Percentiles rank a stretch among this genome's conserved stretches.
Evolutionary conservation across 2,888 invertebrate genomes (phyloP).

Genomic region (Heliconius charithonia): DNA sequence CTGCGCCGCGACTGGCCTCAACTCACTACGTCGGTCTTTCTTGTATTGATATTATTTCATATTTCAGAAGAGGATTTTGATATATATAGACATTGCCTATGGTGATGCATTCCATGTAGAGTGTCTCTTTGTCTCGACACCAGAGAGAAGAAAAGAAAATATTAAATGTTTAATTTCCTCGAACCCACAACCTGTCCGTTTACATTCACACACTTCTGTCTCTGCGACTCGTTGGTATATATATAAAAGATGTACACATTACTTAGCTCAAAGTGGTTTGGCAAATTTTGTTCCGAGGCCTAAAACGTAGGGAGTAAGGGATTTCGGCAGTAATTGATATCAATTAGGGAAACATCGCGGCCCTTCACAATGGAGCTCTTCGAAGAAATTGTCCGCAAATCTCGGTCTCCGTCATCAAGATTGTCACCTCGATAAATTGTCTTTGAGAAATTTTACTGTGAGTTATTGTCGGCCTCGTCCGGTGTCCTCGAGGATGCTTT

Average conservation of each 20-base stretch:
- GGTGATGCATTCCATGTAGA: too few relatives aligned
- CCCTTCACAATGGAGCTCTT: constrained; percentile 63
- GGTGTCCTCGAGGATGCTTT: not conserved
- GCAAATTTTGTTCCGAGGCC: constrained; percentile 2
- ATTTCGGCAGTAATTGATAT: constrained; percentile 68
- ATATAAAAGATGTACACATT: not conserved
- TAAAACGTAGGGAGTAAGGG: constrained; percentile 16
- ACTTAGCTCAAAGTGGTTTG: not conserved
- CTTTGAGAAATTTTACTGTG: constrained; percentile 50
- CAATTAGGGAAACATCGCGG: constrained; percentile 67
- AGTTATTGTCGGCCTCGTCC: constrained; percentile 26
- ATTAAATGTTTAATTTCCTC: too few relatives aligned
- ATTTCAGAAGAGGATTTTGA: too few relatives aligned
- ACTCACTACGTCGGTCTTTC: too few relatives aligned
- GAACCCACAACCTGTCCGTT: too few relatives aligned
- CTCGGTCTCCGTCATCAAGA: constrained; percentile 59
- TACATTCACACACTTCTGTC: too few relatives aligned
- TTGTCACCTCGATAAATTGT: constrained; percentile 62
- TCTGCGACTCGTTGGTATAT: not conserved
- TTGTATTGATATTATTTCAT: too few relatives aligned
- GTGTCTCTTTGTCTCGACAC: too few relatives aligned
- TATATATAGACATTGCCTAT: too few relatives aligned
- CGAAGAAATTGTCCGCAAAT: constrained; percentile 60
- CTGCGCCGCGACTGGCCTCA: too few relatives aligned
- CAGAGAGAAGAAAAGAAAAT: too few relatives aligned